Conservation (phyloP, 2,797 vertebrate genomes). For the Clarias platycephalus region DNA sequence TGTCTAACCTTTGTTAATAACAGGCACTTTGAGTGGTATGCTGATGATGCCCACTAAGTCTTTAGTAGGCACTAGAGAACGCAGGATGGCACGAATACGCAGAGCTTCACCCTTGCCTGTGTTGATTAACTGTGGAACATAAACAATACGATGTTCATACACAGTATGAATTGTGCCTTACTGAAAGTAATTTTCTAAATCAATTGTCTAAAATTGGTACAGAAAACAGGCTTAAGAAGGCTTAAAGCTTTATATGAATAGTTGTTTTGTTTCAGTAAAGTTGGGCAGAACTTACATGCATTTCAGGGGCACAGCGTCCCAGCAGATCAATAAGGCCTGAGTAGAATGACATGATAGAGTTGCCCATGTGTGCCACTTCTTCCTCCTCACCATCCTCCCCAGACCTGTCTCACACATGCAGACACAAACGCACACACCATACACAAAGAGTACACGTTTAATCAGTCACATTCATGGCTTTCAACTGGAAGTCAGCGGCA, state of each 20-base stretch:
- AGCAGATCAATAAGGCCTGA: constrained; percentile 96
- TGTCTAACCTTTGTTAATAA: constrained; percentile 87
- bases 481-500: constrained; percentile 10
- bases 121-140: constrained; percentile 86
- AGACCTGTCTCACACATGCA: constrained; percentile 64
- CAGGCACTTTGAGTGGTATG: constrained; percentile 89
- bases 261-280: background rate
- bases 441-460: background rate
- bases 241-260: background rate
- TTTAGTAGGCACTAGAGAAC: constrained; percentile 91
- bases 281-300: constrained; percentile 84
- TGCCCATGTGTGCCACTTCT: constrained; percentile 94
- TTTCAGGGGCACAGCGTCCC: constrained; percentile 96
- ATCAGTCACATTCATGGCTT: constrained; percentile 10
- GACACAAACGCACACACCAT: constrained; percentile 36
- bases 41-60: constrained; percentile 97
- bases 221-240: background rate
- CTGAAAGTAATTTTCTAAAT: background rate
- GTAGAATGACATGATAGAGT: constrained; percentile 99
- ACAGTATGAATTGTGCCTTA: background rate
- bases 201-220: background rate
- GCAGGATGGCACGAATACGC: constrained; percentile 94
- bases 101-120: constrained; percentile 97
- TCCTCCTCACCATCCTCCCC: constrained; percentile 81
- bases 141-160: constrained; percentile 9